Base-by-base conservation (phyloP, 2,888 invertebrate species). In the Conistra vaccinii region DNA sequence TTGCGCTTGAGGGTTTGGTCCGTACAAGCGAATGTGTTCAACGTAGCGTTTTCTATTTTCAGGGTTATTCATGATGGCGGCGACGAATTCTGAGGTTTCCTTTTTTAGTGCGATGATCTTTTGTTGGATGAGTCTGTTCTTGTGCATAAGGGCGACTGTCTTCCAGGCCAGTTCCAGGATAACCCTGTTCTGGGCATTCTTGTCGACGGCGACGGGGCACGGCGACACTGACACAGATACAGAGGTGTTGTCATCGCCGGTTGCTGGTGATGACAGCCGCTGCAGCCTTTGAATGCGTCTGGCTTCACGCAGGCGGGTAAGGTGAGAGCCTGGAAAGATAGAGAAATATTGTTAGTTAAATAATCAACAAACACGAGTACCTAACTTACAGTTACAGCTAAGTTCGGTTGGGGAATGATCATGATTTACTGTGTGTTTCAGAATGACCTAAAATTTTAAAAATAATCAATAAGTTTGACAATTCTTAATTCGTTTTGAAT, bases 11-110 rank as follows among this genome's bases (percentile, higher is more conserved):
- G 89, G 84, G n/a, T 89, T 69, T 17, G 86, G 69, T 1, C 90
- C 90, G 70, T 93, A 88, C 32, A 93, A 65, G 4, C 91, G 91
- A 6, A 94, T 85, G 20, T 94, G 91, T 62, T 94, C 94, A 0
- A 92, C 74, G 69, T 94, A 95, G n/a, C 94, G 91, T 77, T 87
- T 89, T 53, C 84, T 90, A 63, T 94, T 95, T 66, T 95, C 95
- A 0, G 97, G 97, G 88, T 97, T 97, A 66, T 94, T 97, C 93
- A 97, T 92, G 7, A 97, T 97, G 5, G 97, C 95, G 57, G 97
- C 94, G 29, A 97, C 96, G 84, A 97, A 97, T 76, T 97, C 97
- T 6, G 97, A 96, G 0, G 97, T 97, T 92, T 98, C 97, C 76
- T 96, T 94, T 87, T 97, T 97, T 55, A 97, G 89, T 45, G 96